phyloP scores from a whole-genome alignment of 2,888 invertebrate genomes.

The Diaphora mendica region DNA sequence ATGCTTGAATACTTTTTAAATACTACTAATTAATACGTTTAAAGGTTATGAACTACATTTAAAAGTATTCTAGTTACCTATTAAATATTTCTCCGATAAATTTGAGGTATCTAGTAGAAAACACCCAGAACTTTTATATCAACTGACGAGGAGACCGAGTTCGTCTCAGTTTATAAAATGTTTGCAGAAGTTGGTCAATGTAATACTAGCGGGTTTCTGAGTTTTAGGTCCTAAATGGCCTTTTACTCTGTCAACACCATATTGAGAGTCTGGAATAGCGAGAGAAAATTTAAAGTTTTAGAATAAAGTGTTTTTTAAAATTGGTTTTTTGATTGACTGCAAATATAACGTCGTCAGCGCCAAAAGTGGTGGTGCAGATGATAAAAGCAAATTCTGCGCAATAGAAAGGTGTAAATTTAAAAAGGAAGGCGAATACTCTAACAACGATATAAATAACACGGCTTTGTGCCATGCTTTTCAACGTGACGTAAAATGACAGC shows the following conservation, averaged over 20 bases:
- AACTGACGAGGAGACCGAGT: background rate
- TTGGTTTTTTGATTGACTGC: background rate
- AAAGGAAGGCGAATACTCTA: no score
- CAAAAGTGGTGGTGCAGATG: background rate
- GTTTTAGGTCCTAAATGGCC: constrained; percentile 14
- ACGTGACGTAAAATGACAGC: no score
- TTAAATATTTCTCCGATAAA: background rate
- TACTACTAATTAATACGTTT: background rate
- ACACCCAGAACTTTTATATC: background rate
- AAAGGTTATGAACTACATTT: background rate
- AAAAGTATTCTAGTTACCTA: background rate
- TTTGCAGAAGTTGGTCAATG: constrained; percentile 13
- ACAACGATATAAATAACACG: no score
- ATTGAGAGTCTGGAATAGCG: constrained; percentile 2
- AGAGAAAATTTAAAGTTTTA: background rate
- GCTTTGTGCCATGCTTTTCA: no score
- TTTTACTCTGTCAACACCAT: constrained; percentile 12
- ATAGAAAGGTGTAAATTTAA: no score
- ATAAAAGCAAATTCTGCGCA: no score
- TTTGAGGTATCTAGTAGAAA: background rate
- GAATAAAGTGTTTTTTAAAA: no score
- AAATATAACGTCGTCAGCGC: background rate
- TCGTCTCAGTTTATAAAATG: constrained; percentile 5
- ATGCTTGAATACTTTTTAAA: background rate
- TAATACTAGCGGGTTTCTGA: constrained; percentile 30